Base-by-base conservation (phyloP, 1,140 invertebrate species). In the Pseudachorutes palmiensis region DNA sequence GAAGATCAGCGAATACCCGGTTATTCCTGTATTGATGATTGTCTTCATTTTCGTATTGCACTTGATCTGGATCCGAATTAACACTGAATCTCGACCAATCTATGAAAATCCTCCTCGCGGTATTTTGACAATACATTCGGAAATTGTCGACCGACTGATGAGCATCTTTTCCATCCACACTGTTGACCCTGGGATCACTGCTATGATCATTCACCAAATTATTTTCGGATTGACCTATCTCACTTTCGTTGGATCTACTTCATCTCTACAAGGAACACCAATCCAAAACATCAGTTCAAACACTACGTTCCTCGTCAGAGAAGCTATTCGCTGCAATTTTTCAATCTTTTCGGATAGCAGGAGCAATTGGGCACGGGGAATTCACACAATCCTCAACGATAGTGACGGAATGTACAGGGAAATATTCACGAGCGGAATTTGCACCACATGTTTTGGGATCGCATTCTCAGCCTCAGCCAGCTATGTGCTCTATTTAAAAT, bases 61-160 rank as follows among this genome's bases (percentile, higher is more conserved):
- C 33, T 5, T 45, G 32, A 3, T 36, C 19, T 63, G 61, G 61
- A 63, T 48, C 9, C 30, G 61, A 28, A 5, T 41, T 14, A 31
- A 24, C n/a, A 5, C 61, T 2, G 31, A 28, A 12, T 9, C 33
- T 5, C 9, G 61, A 48, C 61, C 41, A 48, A 29, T 26, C 3
- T 63, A 63, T 48, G 61, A 63, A 9, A 63, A 63, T 63, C 61
- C 61, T 2, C 61, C 61, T 9, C 19, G 26, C 22, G 61, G 61
- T 2, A 16, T 36, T 2, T 9, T 41, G 2, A 45, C 61, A 41
- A 26, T 63, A 12, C 28, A 31, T 29, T 63, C 61, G 2, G 61
- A 63, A 24, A 9, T 63, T 3, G 26, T 63, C 3, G 61, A 63
- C 12, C 30, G 61, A 24, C 45, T 45, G 31, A 63, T 63, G 22